Conservation (phyloP, 2,797 vertebrate species). For the Paedocypris micromegethes region DNA sequence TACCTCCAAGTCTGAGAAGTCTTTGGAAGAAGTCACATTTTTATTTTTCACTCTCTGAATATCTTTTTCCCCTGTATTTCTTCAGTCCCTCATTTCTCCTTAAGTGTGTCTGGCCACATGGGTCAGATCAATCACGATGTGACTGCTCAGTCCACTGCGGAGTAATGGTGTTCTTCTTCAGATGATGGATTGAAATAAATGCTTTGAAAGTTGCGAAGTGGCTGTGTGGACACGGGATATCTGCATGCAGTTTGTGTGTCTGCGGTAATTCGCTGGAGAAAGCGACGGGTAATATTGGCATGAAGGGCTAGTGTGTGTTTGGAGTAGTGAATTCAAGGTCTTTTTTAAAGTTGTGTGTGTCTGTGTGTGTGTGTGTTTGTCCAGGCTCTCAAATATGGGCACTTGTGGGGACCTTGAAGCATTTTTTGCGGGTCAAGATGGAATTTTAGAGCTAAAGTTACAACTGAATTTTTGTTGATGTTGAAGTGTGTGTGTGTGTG, state of each 20-base stretch:
- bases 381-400: no score
- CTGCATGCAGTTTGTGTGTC: slow-evolving; percentile 31
- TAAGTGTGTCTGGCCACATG: slow-evolving; percentile 18
- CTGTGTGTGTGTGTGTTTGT: no score
- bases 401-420: no score
- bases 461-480: no score
- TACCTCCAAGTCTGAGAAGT: no score
- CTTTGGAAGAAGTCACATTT: neutral
- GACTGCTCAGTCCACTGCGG: slow-evolving; percentile 10
- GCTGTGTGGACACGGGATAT: slow-evolving; percentile 9
- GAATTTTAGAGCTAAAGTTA: no score
- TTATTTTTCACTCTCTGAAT: neutral
- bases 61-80: slow-evolving; percentile 1
- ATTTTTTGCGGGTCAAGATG: no score
- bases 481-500: no score
- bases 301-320: slow-evolving; percentile 26
- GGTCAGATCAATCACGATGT: slow-evolving; percentile 20
- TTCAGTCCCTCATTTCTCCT: slow-evolving; percentile 11
- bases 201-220: slow-evolving; percentile 24
- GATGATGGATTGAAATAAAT: slow-evolving; percentile 30
- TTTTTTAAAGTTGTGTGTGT: no score
- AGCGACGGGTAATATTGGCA: no score
- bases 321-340: neutral
- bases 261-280: slow-evolving; percentile 15
- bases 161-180: slow-evolving; percentile 10